Base-by-base conservation (phyloP, 2,888 invertebrate species). In the Ephialtes manifestator region DNA sequence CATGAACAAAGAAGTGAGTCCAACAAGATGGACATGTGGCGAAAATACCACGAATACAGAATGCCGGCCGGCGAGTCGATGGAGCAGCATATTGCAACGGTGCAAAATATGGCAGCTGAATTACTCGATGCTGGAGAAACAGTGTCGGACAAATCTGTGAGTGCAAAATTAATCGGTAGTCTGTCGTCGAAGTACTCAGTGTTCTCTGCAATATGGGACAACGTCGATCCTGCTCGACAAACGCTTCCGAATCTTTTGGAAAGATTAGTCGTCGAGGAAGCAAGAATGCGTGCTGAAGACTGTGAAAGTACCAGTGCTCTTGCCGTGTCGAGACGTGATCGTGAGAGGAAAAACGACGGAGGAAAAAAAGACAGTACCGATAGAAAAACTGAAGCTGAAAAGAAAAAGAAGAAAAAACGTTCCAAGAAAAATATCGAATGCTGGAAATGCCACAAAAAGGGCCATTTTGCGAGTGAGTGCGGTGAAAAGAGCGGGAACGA, bases 381-480 rank as follows among this genome's bases (percentile, higher is more conserved):
- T n/a, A n/a, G n/a, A n/a, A n/a, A n/a, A n/a, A n/a, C n/a, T n/a
- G n/a, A n/a, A n/a, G n/a, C n/a, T 20, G 72, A 81, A 46, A 72
- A 81, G 60, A 53, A 63, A 28, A 74, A 70, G n/a, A 74, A 74
- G 46, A 55, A 76, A 63, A 46, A 65, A 48, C 5, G n/a, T n/a
- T 82, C 70, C 4, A 76, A 82, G 4, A 71, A 81, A 4, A 63
- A 76, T 5, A 71, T 75, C 46, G 68, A 65, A 48, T 85, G 82
- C 77, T 84, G 18, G 31, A 81, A 81, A 63, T 84, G 81, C 18
- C 77, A 81, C 28, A 20, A 80, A 55, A 81, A 72, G 43, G 81
- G 81, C 13, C 84, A 84, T 51, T 84, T 72, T 24, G 81, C 81
- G 18, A 77, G 77, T 53, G 84, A 81, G 84, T 82, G 75, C 75